phyloP scores from a whole-genome alignment of 2,797 vertebrate genomes.

The Aotus griseimembra region DNA sequence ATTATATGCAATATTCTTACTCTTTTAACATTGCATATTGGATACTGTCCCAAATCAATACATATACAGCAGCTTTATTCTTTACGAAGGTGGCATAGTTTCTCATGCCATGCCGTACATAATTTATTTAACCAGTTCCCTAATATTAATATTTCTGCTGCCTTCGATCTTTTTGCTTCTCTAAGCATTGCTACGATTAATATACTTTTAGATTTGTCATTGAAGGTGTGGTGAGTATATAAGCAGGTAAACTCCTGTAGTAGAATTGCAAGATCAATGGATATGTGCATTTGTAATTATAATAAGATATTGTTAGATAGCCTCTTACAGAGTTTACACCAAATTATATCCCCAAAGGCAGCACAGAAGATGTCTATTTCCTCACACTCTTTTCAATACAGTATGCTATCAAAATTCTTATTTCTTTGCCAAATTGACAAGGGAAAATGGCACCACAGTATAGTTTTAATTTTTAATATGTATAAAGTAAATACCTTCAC shows the following conservation, averaged over 20 bases:
- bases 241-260: not conserved
- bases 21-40: not conserved
- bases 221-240: not conserved
- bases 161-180: not conserved
- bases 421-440: not conserved
- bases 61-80: not conserved
- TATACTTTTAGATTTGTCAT: not conserved
- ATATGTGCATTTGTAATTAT: not conserved
- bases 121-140: not conserved
- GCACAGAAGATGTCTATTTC: not conserved
- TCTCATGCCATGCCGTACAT: not conserved
- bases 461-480: not conserved
- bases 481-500: not conserved
- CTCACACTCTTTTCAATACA: not conserved
- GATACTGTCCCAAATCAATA: not conserved
- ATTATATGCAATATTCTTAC: not conserved
- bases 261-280: not conserved
- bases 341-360: not conserved
- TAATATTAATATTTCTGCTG: not conserved
- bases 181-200: not conserved
- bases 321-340: not conserved
- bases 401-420: not conserved
- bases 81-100: not conserved
- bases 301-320: not conserved
- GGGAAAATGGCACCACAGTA: not conserved